Conservation (phyloP, 2,888 invertebrate species). For the Microctonus brassicae region DNA sequence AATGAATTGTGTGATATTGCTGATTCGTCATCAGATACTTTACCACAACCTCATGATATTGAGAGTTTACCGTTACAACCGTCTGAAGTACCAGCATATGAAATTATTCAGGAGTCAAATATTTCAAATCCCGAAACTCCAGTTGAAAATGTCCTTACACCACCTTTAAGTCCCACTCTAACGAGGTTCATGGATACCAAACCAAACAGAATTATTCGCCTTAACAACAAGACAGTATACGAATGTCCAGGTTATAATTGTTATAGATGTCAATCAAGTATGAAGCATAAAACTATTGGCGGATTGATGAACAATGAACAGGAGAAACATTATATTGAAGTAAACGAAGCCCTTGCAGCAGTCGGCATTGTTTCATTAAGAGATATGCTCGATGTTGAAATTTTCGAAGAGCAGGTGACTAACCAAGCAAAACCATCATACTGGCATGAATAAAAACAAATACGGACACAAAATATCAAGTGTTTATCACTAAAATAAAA, state of each 20-base stretch:
- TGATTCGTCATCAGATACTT: conserved; percentile 11
- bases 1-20: background rate
- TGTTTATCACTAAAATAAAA: conserved; percentile 31
- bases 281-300: no score
- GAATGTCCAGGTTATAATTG: no score
- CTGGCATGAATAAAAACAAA: conserved; percentile 60
- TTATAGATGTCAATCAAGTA: no score
- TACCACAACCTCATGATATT: conserved; percentile 1
- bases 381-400: conserved; percentile 48
- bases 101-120: conserved; percentile 12
- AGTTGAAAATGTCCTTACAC: conserved; percentile 52
- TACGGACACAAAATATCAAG: conserved; percentile 41
- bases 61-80: conserved; percentile 26
- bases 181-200: no score
- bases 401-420: conserved; percentile 64
- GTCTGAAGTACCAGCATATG: conserved; percentile 14
- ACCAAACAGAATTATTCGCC: conserved; percentile 51
- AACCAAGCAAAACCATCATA: conserved; percentile 58
- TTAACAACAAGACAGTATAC: conserved; percentile 43
- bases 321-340: no score
- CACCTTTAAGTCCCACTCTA: conserved; percentile 54
- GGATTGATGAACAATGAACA: no score
- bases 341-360: conserved; percentile 37
- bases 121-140: conserved; percentile 40
- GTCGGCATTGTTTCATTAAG: conserved; percentile 46